Conservation (phyloP, 2,888 invertebrate species). For the Pantelozetes paolii region DNA sequence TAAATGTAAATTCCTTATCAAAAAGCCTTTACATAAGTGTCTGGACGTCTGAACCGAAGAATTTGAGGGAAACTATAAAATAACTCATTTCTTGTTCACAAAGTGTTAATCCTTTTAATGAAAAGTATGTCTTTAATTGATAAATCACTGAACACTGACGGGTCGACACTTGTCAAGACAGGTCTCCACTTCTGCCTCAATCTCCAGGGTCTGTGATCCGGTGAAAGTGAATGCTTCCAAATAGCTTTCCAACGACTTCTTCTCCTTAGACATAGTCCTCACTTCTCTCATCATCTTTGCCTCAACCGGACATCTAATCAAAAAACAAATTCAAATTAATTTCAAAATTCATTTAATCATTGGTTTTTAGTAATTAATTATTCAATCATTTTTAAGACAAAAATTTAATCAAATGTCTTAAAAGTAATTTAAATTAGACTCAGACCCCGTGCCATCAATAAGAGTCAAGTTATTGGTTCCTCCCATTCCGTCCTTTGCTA, state of each 20-base stretch:
- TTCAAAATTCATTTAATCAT: neutral
- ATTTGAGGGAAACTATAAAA: no score
- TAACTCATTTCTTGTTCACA: no score
- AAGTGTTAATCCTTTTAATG: no score
- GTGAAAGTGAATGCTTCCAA: slow-evolving; percentile 49
- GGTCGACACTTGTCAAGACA: slow-evolving; percentile 48
- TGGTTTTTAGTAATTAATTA: neutral
- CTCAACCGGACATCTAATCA: slow-evolving; percentile 48
- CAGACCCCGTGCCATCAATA: slow-evolving; percentile 49
- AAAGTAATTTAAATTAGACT: neutral
- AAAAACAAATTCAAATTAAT: no score
- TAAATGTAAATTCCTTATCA: no score
- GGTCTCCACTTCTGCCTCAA: slow-evolving; percentile 49
- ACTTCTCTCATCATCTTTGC: slow-evolving; percentile 49
- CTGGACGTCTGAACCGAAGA: no score
- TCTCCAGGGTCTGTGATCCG: slow-evolving; percentile 46
- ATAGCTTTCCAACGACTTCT: slow-evolving; percentile 48
- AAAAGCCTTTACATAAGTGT: no score
- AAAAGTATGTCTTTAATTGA: no score
- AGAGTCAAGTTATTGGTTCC: slow-evolving; percentile 48
- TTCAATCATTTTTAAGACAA: neutral
- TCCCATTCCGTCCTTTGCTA: slow-evolving; percentile 76
- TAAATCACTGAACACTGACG: slow-evolving; percentile 46
- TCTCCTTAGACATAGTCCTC: slow-evolving; percentile 47
- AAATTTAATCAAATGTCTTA: neutral